A percentile compares a stretch with the other conserved stretches of the same genome.
Evolutionary conservation across 2,113 vertebrate species (phyloP).

Genomic region (Limnothrissa miodon): DNA sequence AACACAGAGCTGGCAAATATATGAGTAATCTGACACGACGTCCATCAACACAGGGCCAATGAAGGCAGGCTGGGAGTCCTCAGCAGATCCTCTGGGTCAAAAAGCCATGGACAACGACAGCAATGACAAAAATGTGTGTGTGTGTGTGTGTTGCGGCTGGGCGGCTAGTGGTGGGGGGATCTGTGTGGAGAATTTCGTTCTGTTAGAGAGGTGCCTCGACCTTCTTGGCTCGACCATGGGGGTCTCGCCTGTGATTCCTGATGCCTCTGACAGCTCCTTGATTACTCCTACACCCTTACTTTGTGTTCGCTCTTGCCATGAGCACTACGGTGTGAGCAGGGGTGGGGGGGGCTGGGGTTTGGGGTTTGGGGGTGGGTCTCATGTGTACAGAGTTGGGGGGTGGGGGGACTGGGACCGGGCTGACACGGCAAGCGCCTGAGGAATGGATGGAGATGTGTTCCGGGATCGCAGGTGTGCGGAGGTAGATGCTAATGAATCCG

Average conservation of each 20-base stretch:
- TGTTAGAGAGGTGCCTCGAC: background rate
- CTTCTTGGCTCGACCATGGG: background rate
- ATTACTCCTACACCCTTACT: background rate
- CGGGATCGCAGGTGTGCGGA: slow-evolving; percentile 44
- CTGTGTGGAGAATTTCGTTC: background rate
- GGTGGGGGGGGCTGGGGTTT: background rate
- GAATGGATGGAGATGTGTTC: slow-evolving; percentile 39
- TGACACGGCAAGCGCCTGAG: slow-evolving; percentile 19
- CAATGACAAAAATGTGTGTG: background rate
- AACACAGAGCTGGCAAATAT: background rate
- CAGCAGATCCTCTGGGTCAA: slow-evolving; percentile 2
- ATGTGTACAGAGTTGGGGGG: slow-evolving; percentile 18
- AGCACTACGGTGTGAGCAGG: background rate
- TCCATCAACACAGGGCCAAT: background rate
- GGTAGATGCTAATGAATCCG: slow-evolving; percentile 50
- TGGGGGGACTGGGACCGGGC: too few species aligned
- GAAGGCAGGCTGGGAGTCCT: background rate
- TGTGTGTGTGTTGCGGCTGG: background rate
- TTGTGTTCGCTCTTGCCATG: background rate
- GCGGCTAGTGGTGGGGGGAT: background rate
- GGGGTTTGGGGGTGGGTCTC: background rate
- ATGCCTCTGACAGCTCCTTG: background rate
- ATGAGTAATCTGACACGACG: background rate
- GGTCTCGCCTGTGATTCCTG: background rate
- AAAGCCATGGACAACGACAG: background rate